These are phyloP conservation scores for Drosophila imparisetae DNA, from an alignment of 2,888 invertebrate species.

Conservation along the genomic window DNA sequence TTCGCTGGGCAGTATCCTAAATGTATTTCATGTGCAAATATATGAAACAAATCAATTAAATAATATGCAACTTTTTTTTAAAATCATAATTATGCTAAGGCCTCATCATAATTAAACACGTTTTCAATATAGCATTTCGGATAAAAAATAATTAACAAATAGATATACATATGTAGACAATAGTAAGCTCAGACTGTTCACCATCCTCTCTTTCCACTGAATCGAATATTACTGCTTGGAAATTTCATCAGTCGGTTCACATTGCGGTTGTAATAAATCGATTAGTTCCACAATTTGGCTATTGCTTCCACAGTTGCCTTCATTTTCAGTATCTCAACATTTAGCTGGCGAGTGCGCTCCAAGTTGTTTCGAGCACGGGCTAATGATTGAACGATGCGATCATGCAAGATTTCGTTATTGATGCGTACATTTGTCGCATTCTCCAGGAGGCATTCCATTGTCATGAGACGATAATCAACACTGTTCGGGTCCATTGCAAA, in stretches of 20 bases:
- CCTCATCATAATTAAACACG: not conserved
- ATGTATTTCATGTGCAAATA: not conserved
- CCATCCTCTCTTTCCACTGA: not conserved
- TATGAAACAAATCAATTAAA: not conserved
- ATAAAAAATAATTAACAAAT: not conserved
- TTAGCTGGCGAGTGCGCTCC: conserved; percentile 26
- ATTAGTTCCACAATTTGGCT: accelerated
- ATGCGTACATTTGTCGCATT: conserved; percentile 49
- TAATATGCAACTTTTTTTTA: not conserved
- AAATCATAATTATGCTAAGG: not conserved
- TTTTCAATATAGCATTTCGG: not conserved
- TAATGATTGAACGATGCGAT: conserved; percentile 43
- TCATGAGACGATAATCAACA: conserved; percentile 11
- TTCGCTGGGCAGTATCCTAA: not conserved
- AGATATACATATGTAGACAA: not conserved
- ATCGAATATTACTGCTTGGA: not conserved
- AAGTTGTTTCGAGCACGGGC: conserved; percentile 34
- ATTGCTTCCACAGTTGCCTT: conserved; percentile 24
- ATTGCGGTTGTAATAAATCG: not conserved
- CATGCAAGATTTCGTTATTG: conserved; percentile 30
- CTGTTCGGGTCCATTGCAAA: conserved; percentile 41
- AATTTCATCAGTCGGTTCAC: not conserved
- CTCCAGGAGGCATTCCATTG: conserved; percentile 50
- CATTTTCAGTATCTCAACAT: conserved; percentile 32
- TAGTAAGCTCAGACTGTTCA: not conserved